Conservation (phyloP, 1,140 invertebrate genomes). For the Steinernema khuongi region DNA sequence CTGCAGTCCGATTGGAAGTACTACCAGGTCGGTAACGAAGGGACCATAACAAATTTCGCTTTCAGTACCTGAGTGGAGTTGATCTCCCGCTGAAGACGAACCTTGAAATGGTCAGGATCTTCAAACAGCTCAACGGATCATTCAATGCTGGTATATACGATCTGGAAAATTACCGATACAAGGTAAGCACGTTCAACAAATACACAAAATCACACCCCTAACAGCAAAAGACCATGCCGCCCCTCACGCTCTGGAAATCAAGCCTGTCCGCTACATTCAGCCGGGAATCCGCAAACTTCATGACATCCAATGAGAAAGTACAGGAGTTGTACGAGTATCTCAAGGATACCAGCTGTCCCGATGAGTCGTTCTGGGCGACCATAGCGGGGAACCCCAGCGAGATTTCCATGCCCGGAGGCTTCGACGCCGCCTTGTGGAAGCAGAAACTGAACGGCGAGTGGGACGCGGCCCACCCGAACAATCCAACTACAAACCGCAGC, state of each 20-base stretch:
- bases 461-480: not conserved
- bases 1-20: constrained; percentile 19
- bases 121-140: constrained; percentile 18
- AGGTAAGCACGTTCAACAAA: no score
- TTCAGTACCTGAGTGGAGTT: constrained; percentile 19
- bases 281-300: constrained; percentile 36
- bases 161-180: not conserved
- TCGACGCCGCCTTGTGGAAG: not conserved
- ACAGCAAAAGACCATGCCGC: no score
- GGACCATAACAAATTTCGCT: not conserved
- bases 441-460: not conserved
- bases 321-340: constrained; percentile 31
- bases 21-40: constrained; percentile 6
- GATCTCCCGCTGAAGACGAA: constrained; percentile 26
- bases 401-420: not conserved
- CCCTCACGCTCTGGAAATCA: constrained; percentile 46
- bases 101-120: no score
- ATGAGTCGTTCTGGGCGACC: not conserved
- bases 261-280: constrained; percentile 45
- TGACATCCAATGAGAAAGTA: constrained; percentile 38
- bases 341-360: not conserved
- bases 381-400: not conserved
- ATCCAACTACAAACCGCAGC: not conserved
- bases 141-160: constrained; percentile 22
- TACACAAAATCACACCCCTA: no score